Base-by-base conservation (phyloP, 2,113 vertebrate species). In the Pachypanchax playfairii region DNA sequence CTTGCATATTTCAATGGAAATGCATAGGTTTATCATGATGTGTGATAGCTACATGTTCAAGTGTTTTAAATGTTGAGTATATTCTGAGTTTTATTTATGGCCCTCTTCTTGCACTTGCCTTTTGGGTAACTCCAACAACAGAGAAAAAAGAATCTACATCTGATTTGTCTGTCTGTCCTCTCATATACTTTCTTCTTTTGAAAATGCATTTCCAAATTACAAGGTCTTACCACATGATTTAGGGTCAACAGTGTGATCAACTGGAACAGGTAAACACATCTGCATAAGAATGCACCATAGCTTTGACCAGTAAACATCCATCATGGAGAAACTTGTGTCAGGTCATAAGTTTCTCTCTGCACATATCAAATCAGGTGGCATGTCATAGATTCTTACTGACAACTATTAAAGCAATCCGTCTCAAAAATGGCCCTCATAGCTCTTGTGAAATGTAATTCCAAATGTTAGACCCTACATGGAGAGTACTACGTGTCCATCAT, bases 401-500 rank as follows among this genome's bases (percentile, higher is more conserved):
- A 61, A 59, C 71, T 53, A 77, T 85, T 76, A 80, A 76, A 73
- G 73, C 56, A 36, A 84, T 88, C 75, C 72, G 78, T 90, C 88
- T 79, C 65, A 43, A 29, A 73, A 81, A 90, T 70, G 61, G 54
- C 67, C 56, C 42, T 38, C 38, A 75, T 79, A 75, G 43, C 60
- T 83, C 59, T 57, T 39, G 20, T 62, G 70, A 70, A 79, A 82
- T 75, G 80, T 64, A 79, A 80, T 88, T 85, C 74, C 57, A 73
- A 77, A 79, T 70, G 74, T 62, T 74, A 39, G 74, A 75, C 66
- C 60, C 69, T 65, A 61, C 57, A 85, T 77, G 70, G 66, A 82
- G 56, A 84, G 64, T 38, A 74, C 36, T 62, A 28, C 49, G 64
- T 74, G 84, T 87, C 87, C 84, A 84, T 89, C 88, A 87, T 65